phyloP scores from a whole-genome alignment of 2,113 vertebrate species.

The Microcebus tavaratra region DNA sequence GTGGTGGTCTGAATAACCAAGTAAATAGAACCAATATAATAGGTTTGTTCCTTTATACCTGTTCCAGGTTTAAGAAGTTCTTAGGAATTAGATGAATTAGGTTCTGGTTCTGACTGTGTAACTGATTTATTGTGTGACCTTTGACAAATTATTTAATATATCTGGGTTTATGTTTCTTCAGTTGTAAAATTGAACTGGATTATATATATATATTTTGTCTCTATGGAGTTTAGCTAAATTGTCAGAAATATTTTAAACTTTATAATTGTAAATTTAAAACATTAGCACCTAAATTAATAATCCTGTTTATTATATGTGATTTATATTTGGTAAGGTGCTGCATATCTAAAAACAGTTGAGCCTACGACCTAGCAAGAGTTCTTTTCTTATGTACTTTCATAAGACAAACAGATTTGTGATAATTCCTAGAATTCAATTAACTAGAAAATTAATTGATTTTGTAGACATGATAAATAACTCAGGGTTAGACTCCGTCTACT shows the following conservation, averaged over 20 bases:
- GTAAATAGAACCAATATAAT: background rate
- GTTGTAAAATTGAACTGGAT: background rate
- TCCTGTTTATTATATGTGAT: background rate
- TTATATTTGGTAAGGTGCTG: background rate
- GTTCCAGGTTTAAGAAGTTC: background rate
- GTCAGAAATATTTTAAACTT: slow-evolving; percentile 30
- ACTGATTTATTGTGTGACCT: background rate
- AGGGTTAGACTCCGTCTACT: background rate
- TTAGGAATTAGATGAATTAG: background rate
- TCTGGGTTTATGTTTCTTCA: background rate
- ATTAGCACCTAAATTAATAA: background rate
- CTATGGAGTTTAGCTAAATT: background rate
- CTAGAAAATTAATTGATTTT: background rate
- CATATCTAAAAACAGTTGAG: background rate
- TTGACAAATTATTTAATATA: background rate
- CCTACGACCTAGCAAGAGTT: background rate
- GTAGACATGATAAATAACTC: background rate
- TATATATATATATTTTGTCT: background rate
- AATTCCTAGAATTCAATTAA: background rate
- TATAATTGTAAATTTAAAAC: slow-evolving; percentile 25
- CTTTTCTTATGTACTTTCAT: background rate
- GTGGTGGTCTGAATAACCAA: background rate
- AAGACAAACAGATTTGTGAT: background rate
- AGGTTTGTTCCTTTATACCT: background rate
- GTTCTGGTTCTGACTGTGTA: background rate